These are phyloP conservation scores for Trichoplax adhaerens DNA, from an alignment of 37 sponge, comb jelly and placozoan species.

Conservation along the genomic window DNA sequence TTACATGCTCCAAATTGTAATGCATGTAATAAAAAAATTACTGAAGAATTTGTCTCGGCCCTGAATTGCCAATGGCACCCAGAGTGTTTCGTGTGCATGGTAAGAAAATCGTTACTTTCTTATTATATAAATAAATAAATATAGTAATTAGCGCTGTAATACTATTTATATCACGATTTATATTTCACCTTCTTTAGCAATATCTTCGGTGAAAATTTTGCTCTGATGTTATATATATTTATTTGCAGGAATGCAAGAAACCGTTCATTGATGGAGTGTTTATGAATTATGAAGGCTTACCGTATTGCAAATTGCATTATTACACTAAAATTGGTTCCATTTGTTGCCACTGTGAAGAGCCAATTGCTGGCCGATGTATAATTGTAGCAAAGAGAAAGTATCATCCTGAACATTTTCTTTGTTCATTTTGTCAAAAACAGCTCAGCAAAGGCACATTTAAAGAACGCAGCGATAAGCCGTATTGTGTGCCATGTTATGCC, in stretches of 20 bases:
- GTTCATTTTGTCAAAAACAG: conserved; percentile 89
- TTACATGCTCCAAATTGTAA: conserved; percentile 90
- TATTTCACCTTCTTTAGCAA: neutral
- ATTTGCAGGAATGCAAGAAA: conserved; percentile 54
- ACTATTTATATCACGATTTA: neutral
- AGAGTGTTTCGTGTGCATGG: conserved; percentile 93
- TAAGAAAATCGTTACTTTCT: conserved; percentile 11
- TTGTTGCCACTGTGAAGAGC: conserved; percentile 85
- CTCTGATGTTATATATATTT: neutral
- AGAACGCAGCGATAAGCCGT: conserved; percentile 80
- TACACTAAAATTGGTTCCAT: conserved; percentile 73
- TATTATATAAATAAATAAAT: neutral
- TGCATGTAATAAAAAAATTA: conserved; percentile 75
- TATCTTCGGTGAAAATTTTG: neutral
- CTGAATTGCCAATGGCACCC: conserved; percentile 84
- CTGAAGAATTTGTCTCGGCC: conserved; percentile 84
- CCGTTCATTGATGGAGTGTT: conserved; percentile 78
- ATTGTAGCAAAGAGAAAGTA: conserved; percentile 89
- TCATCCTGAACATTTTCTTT: conserved; percentile 97
- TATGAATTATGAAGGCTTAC: conserved; percentile 87
- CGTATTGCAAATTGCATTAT: conserved; percentile 96
- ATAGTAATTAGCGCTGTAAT: neutral
- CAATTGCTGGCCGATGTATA: conserved; percentile 77
- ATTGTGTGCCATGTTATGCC: conserved; percentile 82
- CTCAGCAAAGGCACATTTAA: conserved; percentile 97